Base-by-base conservation (phyloP, 1,140 invertebrate genomes). In the Ceratoteleas bidentatus region DNA sequence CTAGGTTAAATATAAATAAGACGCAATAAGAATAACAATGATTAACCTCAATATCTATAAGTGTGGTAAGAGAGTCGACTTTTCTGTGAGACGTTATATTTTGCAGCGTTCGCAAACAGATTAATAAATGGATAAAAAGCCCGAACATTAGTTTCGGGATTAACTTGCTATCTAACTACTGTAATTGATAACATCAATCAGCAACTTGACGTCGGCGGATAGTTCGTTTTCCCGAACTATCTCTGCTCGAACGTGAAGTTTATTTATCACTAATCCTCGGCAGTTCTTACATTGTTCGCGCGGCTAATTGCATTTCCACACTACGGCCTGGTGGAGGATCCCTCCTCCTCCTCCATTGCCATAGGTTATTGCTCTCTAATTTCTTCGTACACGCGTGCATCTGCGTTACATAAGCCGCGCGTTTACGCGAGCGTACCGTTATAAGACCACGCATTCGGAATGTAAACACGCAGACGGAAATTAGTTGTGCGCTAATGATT, bases 391-490 rank as follows among this genome's bases (percentile, higher is more conserved):
- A 62, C 64, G 64, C 58, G 60, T 62, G 53, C 57, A 69, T 52
- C 16, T 16, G 34, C 9, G 34, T 78, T 54, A 54, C 60, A 34
- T 60, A 57, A 64, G 58, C 5, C 58, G 15, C 56, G 60, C 66
- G 14, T 56, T 54, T 64, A 49, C 66, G 66, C 60, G 32, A 45
- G 0, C 13, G 15, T 60, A 64, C 58, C 76, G 61, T 78, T 62
- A 62, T 15, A 69, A 60, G 45, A 69, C 66, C 43, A 69, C 56
- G 47, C 43, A 62, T 76, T 69, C 74, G 83, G 79, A 84, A 84
- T 80, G 69, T 72, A 84, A 84, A 76, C 52, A 73, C 75, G 78
- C 68, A 57, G 36, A 57, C 68, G 72, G 73, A 85, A 77, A 74
- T 64, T 75, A 75, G 75, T 78, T 81, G 57, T 69, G 58, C 70